These are phyloP conservation scores for Tachina grossa DNA, from an alignment of 2,888 invertebrate species.

Conservation along the genomic window DNA sequence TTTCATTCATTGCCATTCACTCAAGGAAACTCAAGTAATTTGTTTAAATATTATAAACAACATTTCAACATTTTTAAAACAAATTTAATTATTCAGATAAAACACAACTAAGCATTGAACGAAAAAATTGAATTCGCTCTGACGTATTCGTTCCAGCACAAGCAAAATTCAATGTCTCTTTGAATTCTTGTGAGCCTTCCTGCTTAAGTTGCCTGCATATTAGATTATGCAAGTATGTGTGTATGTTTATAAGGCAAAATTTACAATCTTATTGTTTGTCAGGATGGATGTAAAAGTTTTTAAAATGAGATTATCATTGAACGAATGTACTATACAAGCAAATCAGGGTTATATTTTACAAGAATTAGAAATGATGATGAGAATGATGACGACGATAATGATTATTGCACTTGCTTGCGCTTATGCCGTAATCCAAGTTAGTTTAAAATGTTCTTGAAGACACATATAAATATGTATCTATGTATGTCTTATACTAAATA, in stretches of 20 bases:
- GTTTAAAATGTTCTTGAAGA: constrained; percentile 44
- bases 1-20: constrained; percentile 1
- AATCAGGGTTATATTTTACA: constrained; percentile 67
- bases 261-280: constrained; percentile 52
- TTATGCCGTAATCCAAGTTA: constrained; percentile 25
- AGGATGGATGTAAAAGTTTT: constrained; percentile 64
- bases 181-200: constrained; percentile 4
- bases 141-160: constrained; percentile 22
- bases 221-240: constrained; percentile 1
- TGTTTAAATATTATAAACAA: constrained; percentile 34
- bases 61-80: constrained; percentile 32
- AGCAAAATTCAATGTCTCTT: constrained; percentile 10
- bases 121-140: constrained; percentile 46
- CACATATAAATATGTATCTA: too few relatives aligned
- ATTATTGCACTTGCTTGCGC: constrained; percentile 58
- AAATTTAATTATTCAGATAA: constrained; percentile 43
- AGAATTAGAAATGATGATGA: constrained; percentile 58
- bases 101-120: constrained; percentile 13
- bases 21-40: constrained; percentile 28
- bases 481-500: constrained; percentile 3
- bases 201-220: constrained; percentile 21
- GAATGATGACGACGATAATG: constrained; percentile 46
- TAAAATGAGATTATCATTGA: constrained; percentile 67
- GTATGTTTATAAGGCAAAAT: constrained; percentile 24
- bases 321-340: constrained; percentile 42